Evolutionary conservation across 2,113 vertebrate genomes (phyloP).

Genomic region (Festucalex cinctus): DNA sequence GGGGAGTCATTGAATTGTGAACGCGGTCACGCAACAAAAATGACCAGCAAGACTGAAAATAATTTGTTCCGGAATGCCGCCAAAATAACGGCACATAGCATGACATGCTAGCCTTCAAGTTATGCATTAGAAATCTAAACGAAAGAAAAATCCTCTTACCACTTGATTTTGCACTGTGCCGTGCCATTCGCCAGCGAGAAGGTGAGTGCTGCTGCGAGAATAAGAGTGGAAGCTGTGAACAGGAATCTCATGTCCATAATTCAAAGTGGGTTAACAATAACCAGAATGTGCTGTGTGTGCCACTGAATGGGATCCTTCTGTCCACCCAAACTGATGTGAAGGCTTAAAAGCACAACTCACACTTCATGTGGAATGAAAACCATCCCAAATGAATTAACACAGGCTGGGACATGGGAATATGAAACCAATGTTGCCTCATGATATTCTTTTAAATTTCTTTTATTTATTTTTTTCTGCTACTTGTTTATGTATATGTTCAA

Average conservation of each 20-base stretch:
- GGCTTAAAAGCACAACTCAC: neutral
- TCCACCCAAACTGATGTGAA: neutral
- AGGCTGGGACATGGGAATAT: neutral
- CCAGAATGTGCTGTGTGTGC: neutral
- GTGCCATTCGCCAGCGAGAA: slow-evolving; percentile 20
- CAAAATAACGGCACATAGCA: too few species aligned
- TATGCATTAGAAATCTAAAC: neutral
- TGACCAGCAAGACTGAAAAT: neutral
- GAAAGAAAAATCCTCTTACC: slow-evolving; percentile 27
- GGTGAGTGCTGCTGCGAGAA: slow-evolving; percentile 32
- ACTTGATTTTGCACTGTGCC: slow-evolving; percentile 57
- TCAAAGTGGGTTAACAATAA: neutral
- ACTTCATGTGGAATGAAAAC: neutral
- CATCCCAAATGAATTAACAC: neutral
- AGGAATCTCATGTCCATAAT: slow-evolving; percentile 35
- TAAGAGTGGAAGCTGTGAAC: slow-evolving; percentile 5
- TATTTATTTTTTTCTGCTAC: too few species aligned
- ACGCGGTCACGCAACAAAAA: too few species aligned
- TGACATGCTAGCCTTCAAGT: neutral
- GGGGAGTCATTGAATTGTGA: too few species aligned
- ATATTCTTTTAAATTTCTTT: too few species aligned
- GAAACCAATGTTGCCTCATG: neutral
- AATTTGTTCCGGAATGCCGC: neutral
- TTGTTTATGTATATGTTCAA: too few species aligned
- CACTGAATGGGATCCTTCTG: neutral